Evolutionary conservation across 2,888 invertebrate genomes (phyloP).

Genomic region (Polydrusus pterygomalis): DNA sequence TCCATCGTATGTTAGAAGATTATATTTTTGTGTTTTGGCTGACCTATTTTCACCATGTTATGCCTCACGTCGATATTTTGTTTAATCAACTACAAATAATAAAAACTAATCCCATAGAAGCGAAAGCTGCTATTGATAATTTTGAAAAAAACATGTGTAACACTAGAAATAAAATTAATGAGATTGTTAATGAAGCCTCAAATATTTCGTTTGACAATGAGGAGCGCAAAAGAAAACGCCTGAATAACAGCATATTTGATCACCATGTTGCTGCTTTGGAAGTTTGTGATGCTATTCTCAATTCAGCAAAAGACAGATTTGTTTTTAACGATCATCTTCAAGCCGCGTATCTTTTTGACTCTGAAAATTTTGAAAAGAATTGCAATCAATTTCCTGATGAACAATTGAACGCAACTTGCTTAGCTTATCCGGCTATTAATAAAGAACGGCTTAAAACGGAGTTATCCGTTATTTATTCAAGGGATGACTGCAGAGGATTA

Average conservation of each 20-base stretch:
- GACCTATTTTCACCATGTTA: conserved; percentile 59
- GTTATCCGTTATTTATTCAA: conserved; percentile 58
- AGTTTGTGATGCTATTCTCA: conserved; percentile 61
- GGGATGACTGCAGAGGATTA: conserved; percentile 50
- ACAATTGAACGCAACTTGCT: conserved; percentile 46
- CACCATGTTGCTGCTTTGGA: conserved; percentile 37
- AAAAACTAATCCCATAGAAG: conserved; percentile 37
- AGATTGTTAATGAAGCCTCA: conserved; percentile 46
- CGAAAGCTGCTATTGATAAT: conserved; percentile 32
- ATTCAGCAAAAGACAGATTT: conserved; percentile 59
- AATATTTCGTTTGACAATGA: conserved; percentile 21
- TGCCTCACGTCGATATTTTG: conserved; percentile 59
- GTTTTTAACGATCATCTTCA: conserved; percentile 59
- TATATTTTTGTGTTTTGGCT: conserved; percentile 61
- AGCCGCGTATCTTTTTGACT: conserved; percentile 58
- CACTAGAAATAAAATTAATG: conserved; percentile 46
- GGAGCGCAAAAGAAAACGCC: conserved; percentile 25
- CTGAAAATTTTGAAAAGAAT: conserved; percentile 55
- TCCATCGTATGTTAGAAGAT: conserved; percentile 48
- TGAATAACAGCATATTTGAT: conserved; percentile 23
- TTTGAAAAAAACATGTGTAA: conserved; percentile 47
- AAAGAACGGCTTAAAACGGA: conserved; percentile 57
- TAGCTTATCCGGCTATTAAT: conserved; percentile 54
- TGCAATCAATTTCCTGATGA: conserved; percentile 54
- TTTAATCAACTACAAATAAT: conserved; percentile 57